These are phyloP conservation scores for Lepeophtheirus nordmannii DNA, from an alignment of 2,888 invertebrate genomes.

Conservation along the genomic window DNA sequence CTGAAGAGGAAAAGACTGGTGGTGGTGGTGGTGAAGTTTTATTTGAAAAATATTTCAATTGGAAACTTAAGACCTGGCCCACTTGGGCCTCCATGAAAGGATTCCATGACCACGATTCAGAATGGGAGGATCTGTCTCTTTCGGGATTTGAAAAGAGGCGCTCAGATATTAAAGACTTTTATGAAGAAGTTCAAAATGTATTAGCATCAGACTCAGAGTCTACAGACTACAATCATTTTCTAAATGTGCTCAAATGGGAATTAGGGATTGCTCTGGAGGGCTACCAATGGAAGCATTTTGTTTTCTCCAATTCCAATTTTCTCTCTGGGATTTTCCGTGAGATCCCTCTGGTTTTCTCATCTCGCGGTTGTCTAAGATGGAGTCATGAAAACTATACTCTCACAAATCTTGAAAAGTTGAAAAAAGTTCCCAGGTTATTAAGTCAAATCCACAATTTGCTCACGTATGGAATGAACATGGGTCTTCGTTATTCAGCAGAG, in stretches of 20 bases:
- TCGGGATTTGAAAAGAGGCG: background rate
- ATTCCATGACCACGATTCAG: background rate
- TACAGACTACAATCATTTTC: background rate
- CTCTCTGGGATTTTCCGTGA: background rate
- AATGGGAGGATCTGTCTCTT: slow-evolving; percentile 1
- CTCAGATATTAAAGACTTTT: slow-evolving; percentile 1
- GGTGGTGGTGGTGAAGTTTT: background rate
- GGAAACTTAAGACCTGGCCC: background rate
- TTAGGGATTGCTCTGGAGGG: background rate
- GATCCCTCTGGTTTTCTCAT: background rate
- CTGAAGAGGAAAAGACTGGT: too few species aligned
- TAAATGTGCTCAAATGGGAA: background rate
- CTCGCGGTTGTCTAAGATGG: background rate
- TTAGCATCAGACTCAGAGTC: background rate
- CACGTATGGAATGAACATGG: background rate
- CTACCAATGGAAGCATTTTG: background rate
- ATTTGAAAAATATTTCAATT: background rate
- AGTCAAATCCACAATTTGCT: background rate
- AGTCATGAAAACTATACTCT: background rate
- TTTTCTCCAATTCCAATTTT: background rate
- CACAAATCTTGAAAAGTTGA: background rate
- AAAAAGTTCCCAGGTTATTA: background rate
- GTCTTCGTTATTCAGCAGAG: background rate
- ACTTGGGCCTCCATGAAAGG: background rate
- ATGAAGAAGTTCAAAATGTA: background rate